Conservation (phyloP, 2,888 invertebrate species). For the Synanthedon vespiformis region DNA sequence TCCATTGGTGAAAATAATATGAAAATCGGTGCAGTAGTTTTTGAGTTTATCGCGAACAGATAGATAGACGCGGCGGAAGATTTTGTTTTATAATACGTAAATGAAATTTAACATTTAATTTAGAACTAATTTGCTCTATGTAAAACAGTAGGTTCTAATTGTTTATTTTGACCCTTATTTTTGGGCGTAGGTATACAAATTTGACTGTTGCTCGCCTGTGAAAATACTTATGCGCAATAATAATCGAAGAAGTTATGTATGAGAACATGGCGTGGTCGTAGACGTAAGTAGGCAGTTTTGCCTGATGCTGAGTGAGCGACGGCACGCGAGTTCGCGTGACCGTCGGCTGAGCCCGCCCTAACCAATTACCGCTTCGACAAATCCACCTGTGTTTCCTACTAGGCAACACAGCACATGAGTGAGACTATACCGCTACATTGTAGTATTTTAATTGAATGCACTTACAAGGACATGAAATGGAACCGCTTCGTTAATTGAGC, state of each 20-base stretch:
- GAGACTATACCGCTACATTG: not conserved
- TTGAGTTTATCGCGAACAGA: no score
- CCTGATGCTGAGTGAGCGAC: conserved; percentile 34
- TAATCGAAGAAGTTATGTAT: not conserved
- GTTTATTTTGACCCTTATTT: no score
- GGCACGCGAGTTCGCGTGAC: conserved; percentile 60
- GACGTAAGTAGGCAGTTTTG: conserved; percentile 31
- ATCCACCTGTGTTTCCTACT: conserved; percentile 22
- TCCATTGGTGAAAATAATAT: no score
- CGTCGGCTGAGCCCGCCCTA: conserved; percentile 24
- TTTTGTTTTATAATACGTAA: no score
- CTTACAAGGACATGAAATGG: not conserved
- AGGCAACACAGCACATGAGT: not conserved
- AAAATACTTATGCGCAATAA: not conserved
- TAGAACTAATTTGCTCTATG: no score
- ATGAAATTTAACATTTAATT: no score
- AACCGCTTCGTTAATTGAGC: not conserved
- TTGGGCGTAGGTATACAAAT: no score
- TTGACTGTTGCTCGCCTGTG: not conserved
- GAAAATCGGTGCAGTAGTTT: no score
- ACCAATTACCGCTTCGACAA: conserved; percentile 14
- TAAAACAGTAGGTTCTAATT: no score
- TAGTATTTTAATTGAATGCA: not conserved
- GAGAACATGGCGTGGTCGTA: conserved; percentile 14
- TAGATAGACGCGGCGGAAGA: no score